Percentiles rank a stretch among this genome's conserved stretches.
Evolutionary conservation across 2,797 vertebrate species (phyloP).

Genomic region (Paguma larvata): DNA sequence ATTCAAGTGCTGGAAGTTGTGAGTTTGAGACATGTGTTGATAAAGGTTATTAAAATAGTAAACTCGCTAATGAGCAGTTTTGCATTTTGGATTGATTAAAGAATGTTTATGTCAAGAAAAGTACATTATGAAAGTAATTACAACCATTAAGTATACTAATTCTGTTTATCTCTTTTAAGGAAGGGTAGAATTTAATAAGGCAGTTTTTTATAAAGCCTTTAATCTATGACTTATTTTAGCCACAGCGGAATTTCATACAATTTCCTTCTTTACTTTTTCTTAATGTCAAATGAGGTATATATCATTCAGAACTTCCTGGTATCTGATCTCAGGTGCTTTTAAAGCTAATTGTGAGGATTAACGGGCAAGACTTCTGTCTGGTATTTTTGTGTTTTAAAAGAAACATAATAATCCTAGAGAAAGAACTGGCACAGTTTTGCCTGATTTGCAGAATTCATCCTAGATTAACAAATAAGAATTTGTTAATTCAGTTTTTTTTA

Average conservation of each 20-base stretch:
- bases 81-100: slow-evolving; percentile 81
- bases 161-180: slow-evolving; percentile 74
- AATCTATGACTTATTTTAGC: slow-evolving; percentile 74
- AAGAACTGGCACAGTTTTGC: slow-evolving; percentile 46
- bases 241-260: slow-evolving; percentile 71
- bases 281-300: slow-evolving; percentile 69
- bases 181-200: slow-evolving; percentile 76
- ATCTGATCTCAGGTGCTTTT: slow-evolving; percentile 71
- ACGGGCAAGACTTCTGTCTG: slow-evolving; percentile 54
- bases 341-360: slow-evolving; percentile 70
- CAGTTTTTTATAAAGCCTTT: slow-evolving; percentile 71
- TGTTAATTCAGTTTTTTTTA: not conserved
- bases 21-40: slow-evolving; percentile 45
- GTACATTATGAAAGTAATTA: slow-evolving; percentile 73
- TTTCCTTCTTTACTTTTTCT: slow-evolving; percentile 74
- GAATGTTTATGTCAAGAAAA: slow-evolving; percentile 75
- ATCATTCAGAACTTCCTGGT: slow-evolving; percentile 75
- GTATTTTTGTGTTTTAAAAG: slow-evolving; percentile 69
- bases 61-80: slow-evolving; percentile 72
- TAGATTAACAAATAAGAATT: not conserved
- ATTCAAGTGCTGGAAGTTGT: slow-evolving; percentile 24
- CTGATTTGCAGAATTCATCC: slow-evolving; percentile 45
- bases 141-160: slow-evolving; percentile 79
- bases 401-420: slow-evolving; percentile 47
- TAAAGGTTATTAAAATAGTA: slow-evolving; percentile 68